These are phyloP conservation scores for Plecotus auritus DNA, from an alignment of 2,113 vertebrate genomes.

Conservation along the genomic window DNA sequence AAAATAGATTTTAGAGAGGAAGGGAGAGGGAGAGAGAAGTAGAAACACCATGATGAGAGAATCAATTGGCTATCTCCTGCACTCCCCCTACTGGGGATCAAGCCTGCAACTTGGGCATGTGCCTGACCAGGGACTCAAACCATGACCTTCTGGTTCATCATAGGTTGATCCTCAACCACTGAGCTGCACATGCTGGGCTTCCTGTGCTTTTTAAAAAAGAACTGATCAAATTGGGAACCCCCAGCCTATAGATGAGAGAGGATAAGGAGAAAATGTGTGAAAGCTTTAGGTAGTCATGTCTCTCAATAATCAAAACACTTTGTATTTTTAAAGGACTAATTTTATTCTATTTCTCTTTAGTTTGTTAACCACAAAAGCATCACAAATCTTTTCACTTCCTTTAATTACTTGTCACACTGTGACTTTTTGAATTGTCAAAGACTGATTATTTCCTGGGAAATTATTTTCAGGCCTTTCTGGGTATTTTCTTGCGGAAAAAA, in stretches of 20 bases:
- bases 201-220: not conserved
- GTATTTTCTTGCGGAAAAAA: not conserved
- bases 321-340: not conserved
- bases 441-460: not conserved
- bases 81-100: too few relatives aligned
- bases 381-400: not conserved
- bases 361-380: constrained; percentile 7
- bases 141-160: too few relatives aligned
- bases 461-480: not conserved
- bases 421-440: constrained; percentile 27
- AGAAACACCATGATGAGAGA: too few relatives aligned
- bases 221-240: not conserved
- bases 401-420: not conserved
- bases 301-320: not conserved
- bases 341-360: not conserved
- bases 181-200: too few relatives aligned
- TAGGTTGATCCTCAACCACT: too few relatives aligned
- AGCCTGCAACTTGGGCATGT: too few relatives aligned
- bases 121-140: too few relatives aligned
- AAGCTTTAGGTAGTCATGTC: not conserved
- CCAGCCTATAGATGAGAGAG: not conserved
- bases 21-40: too few relatives aligned
- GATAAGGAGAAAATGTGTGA: not conserved
- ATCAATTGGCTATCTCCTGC: too few relatives aligned
- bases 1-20: too few relatives aligned